Evolutionary conservation across 2,113 vertebrate genomes (phyloP), one percentile per base, ranked within the genome.

Genomic region (Crotalus helleri): DNA sequence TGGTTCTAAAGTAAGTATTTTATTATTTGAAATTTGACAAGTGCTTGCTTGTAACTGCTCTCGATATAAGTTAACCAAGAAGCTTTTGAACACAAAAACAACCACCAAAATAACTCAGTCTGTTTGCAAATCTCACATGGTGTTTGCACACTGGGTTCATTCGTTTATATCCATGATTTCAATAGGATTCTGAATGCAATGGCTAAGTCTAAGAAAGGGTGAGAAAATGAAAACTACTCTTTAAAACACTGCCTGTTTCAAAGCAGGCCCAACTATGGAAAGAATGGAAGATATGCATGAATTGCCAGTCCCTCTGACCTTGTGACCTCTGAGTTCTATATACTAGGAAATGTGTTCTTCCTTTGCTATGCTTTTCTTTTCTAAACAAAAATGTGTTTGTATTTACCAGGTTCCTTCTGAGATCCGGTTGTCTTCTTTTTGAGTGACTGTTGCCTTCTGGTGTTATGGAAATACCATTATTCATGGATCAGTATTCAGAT

Each of bases 231-330:
- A 96, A 94, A 94, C 93, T 93, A 92, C 94, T 95, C 95, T 96
- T 97, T 96, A 96, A 97, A 95, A 91, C 93, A 91, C 91, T 94
- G 95, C 86, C 94, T 92, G 94, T 54, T 87, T 55, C 0, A 7
- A 93, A 94, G 93, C 49, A 74, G 89, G 91, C 87, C 94, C 86
- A 92, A 92, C 90, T 94, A 89, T 1, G 33, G 61, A 94, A 88
- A 95, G 95, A 96, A 95, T 95, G 93, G 94, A 96, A 94, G 94
- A 95, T 94, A 95, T 95, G 95, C 96, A 97, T 94, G 95, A 95
- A 93, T 92, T 93, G 94, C 92, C 96, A 96, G 93, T 94, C 94
- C 93, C 92, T 92, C 90, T 90, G 94, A 95, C 92, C 92, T 95
- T 95, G 93, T 95, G 96, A 96, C 94, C 94, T 95, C 86, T 95